Evolutionary conservation across 2,888 invertebrate genomes (phyloP), one percentile per base, ranked within the genome.

Genomic region (Antitype chi): DNA sequence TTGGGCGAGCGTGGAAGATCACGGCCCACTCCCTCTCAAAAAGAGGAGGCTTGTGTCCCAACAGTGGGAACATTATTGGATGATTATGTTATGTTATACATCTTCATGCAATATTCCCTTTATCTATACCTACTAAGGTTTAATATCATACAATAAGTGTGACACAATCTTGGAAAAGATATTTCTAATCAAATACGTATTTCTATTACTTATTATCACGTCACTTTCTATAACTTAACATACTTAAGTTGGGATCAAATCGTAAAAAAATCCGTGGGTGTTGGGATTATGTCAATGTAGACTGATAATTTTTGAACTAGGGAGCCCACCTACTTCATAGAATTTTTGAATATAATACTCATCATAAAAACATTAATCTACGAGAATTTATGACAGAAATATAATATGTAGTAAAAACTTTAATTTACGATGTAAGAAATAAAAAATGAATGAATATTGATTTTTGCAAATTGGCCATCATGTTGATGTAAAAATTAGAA

Each of bases 221-320:
- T 84, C 80, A 83, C 74, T 70, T 76, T 80, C 76, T 74, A 81
- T 75, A 73, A 77, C 66, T 86, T 85, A 79, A 81, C 77, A 77
- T 81, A 78, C 74, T 82, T 82, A 81, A 82, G 78, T 80, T 86
- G 76, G 75, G 82, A 84, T 88, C 80, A 77, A 78, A 82, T 80
- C 86, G 71, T 82, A 84, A 84, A 88, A 81, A 83, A 70, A 17
- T 38, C 57, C 70, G 88, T 88, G 85, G 89, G 88, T 71, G 86
- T 81, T 78, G 75, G 83, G 89, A 87, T 86, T 82, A 83, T 87
- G 85, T 87, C 89, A 88, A 87, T 88, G 84, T 85, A 67, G 62
- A 83, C 79, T 76, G 89, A 87, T 88, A 84, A 84, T 78, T 87
- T 87, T 86, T 81, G 83, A 81, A 83, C 86, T 81, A 80, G 70